Conservation (phyloP, 1,140 invertebrate genomes). For the Lordiphosa stackelbergi region DNA sequence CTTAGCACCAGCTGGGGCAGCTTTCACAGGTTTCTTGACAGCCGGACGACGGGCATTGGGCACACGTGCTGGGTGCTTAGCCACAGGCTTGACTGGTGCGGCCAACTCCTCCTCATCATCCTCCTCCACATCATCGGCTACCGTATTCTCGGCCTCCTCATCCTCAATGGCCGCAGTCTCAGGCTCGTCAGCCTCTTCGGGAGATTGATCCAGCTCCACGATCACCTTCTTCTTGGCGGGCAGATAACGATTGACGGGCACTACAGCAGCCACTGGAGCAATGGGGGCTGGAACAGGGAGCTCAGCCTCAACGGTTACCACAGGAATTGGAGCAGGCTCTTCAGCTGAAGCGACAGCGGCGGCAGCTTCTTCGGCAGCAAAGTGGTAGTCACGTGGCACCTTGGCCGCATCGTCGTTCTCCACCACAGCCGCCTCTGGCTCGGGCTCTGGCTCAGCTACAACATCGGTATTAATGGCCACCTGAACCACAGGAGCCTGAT, state of each 20-base stretch:
- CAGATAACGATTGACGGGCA: slow-evolving; percentile 66
- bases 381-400: slow-evolving; percentile 67
- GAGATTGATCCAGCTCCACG: slow-evolving; percentile 70
- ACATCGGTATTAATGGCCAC: slow-evolving; percentile 39
- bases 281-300: slow-evolving; percentile 59
- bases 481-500: slow-evolving; percentile 55
- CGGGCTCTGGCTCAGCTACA: slow-evolving; percentile 24
- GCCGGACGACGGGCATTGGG: slow-evolving; percentile 62
- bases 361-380: slow-evolving; percentile 42
- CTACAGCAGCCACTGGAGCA: slow-evolving; percentile 50
- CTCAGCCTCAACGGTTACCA: slow-evolving; percentile 54
- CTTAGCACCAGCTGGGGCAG: slow-evolving; percentile 33
- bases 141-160: slow-evolving; percentile 49
- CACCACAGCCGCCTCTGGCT: slow-evolving; percentile 28
- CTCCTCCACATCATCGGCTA: slow-evolving; percentile 55
- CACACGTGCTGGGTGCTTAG: slow-evolving; percentile 45
- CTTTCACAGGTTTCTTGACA: slow-evolving; percentile 51
- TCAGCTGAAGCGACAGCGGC: slow-evolving; percentile 21
- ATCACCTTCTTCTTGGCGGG: slow-evolving; percentile 75
- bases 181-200: slow-evolving; percentile 76
- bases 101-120: slow-evolving; percentile 49
- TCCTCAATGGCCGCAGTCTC: slow-evolving; percentile 59
- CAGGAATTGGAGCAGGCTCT: slow-evolving; percentile 28
- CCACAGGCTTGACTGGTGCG: slow-evolving; percentile 48
- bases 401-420: slow-evolving; percentile 61